Conservation (phyloP, 1,140 invertebrate genomes). For the Dendroctonus ponderosae region DNA sequence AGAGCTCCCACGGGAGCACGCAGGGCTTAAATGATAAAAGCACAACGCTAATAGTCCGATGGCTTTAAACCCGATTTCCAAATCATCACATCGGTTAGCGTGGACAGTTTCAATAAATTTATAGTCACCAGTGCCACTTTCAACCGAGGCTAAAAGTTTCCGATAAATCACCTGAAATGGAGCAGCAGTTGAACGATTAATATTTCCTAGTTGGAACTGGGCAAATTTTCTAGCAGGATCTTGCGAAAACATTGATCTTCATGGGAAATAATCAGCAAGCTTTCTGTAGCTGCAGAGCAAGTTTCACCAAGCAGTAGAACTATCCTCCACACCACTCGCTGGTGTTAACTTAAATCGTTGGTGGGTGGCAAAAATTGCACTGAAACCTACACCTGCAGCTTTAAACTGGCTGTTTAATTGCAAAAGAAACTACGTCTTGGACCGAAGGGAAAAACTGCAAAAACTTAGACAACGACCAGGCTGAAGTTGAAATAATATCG, state of each 20-base stretch:
- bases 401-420: no score
- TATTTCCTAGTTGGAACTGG: not conserved
- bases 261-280: no score
- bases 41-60: conserved; percentile 14
- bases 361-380: no score
- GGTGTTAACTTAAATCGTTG: no score
- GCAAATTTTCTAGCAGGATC: not conserved
- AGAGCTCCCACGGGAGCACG: conserved; percentile 11
- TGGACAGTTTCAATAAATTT: conserved; percentile 8
- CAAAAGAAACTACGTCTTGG: not conserved
- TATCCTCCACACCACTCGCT: no score
- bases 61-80: conserved; percentile 17
- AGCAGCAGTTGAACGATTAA: no score
- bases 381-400: no score
- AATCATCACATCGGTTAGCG: conserved; percentile 11
- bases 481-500: not conserved
- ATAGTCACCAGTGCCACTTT: not conserved
- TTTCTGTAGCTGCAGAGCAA: no score
- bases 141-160: no score
- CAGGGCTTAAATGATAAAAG: conserved; percentile 20
- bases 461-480: not conserved
- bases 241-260: not conserved
- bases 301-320: no score
- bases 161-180: no score
- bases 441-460: not conserved